Percentiles rank a stretch among this genome's conserved stretches.
Evolutionary conservation across 2,113 vertebrate genomes (phyloP).

Genomic region (Channa argus): DNA sequence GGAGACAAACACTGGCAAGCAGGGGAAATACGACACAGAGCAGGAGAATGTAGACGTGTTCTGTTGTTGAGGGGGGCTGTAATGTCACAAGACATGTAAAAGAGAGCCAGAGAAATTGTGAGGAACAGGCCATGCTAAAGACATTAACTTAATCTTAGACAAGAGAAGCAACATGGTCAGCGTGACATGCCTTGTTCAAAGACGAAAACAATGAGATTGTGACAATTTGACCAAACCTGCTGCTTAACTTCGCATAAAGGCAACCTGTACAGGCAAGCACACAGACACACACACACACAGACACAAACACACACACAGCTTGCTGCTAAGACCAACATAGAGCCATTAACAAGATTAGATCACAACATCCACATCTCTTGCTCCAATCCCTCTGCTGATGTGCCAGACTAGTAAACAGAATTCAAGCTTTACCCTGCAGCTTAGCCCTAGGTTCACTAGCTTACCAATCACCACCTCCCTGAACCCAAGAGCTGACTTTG

Average conservation of each 20-base stretch:
- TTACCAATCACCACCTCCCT: constrained; percentile 9
- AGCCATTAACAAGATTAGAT: constrained; percentile 67
- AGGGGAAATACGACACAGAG: constrained; percentile 25
- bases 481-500: constrained; percentile 24
- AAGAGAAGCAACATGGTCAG: constrained; percentile 33
- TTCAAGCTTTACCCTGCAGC: constrained; percentile 45
- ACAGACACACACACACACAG: constrained; percentile 6
- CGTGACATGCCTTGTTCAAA: constrained; percentile 39
- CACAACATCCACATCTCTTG: constrained; percentile 35
- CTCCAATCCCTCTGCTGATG: constrained; percentile 51
- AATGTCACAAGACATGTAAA: constrained; percentile 48
- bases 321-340: constrained; percentile 26
- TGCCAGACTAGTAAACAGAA: constrained; percentile 19
- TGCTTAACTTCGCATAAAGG: constrained; percentile 33
- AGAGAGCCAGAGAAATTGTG: constrained; percentile 34
- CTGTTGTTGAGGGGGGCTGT: constrained; percentile 43
- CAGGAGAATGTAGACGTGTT: constrained; percentile 44
- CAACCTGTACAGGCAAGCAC: constrained; percentile 1
- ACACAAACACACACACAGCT: constrained; percentile 1
- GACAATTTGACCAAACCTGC: constrained; percentile 16
- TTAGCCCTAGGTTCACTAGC: constrained; percentile 23
- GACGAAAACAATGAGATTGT: constrained; percentile 34
- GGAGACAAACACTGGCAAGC: constrained; percentile 34
- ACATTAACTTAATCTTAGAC: constrained; percentile 48
- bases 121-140: constrained; percentile 7